Base-by-base conservation (phyloP, 2,797 vertebrate genomes). In the Pipistrellus pygmaeus region DNA sequence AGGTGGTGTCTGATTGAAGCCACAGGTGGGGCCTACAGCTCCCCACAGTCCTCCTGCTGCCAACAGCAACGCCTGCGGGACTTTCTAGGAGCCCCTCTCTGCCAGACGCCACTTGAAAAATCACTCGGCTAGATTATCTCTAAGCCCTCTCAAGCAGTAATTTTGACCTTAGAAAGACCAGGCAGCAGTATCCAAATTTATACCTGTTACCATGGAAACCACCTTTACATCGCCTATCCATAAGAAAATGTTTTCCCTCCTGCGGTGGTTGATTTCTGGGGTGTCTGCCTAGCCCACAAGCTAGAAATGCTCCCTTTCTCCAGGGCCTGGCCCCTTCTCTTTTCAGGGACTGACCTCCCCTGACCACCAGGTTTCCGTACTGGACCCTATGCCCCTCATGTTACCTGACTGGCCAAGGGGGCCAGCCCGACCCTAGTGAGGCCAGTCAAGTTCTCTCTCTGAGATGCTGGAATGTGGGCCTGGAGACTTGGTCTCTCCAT, bases 131-230 rank as follows among this genome's bases (percentile, higher is more conserved):
- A 41, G 64, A 38, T 64, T 18, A 80, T 27, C 44, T 85, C 76
- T 3, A 80, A 76, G 53, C 41, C 23, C 53, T 71, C 69, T 41
- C 27, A 11, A 48, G 46, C 64, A 86, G 23, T 38, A 51, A 60
- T 41, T 77, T 77, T 72, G 55, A 51, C 68, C 91, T 77, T 48
- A 71, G 53, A 80, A 84, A 84, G 48, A 85, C 51, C 68, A 53
- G 57, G 82, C 23, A 60, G 44, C 30, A 41, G 75, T n/a, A 27
- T 27, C 38, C 46, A 77, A 85, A 53, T 32, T 44, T 73, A 60
- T 3, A 25, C 25, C 10, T 35, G 11, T 76, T 71, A 82, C 85
- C 89, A 68, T 38, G 41, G 64, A 93, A 93, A 88, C 55, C 68
- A 62, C 27, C 51, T 71, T 60, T 73, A 15, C 68, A 21, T 53